Percentiles rank a stretch among this genome's conserved stretches.
Evolutionary conservation across 2,797 vertebrate species (phyloP).

Genomic region (Epinephelus malabaricus): DNA sequence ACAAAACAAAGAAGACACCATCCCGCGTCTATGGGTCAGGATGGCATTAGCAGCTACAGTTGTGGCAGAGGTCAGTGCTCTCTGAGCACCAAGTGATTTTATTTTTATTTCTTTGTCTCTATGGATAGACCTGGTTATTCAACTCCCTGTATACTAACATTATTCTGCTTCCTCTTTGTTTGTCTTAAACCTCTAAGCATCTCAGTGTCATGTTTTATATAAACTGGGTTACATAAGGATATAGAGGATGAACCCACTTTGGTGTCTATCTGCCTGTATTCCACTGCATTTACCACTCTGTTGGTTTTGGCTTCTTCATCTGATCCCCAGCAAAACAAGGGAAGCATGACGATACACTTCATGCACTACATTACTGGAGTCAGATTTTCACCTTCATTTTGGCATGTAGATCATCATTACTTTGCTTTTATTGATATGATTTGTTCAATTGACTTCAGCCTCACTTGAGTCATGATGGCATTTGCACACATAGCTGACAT

Average conservation of each 20-base stretch:
- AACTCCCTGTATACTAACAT: background rate
- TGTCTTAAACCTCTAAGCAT: background rate
- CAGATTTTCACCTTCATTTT: background rate
- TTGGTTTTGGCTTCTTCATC: background rate
- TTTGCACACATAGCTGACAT: background rate
- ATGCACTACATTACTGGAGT: background rate
- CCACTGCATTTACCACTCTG: background rate
- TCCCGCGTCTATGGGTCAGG: no score
- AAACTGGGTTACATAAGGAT: background rate
- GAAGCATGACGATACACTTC: background rate
- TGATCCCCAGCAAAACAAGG: background rate
- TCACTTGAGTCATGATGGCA: no score
- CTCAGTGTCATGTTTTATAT: background rate
- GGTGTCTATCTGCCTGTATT: background rate
- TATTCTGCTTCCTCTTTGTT: background rate
- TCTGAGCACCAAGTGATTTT: no score
- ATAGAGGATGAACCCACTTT: background rate
- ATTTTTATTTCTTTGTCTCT: no score
- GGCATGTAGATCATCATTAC: background rate
- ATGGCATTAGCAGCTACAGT: no score
- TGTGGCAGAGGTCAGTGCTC: no score
- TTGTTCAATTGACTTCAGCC: no score
- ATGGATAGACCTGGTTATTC: no score
- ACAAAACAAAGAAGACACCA: no score
- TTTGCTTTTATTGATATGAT: background rate